Conservation (phyloP, 2,888 invertebrate genomes). For the Limnephilus auricula region DNA sequence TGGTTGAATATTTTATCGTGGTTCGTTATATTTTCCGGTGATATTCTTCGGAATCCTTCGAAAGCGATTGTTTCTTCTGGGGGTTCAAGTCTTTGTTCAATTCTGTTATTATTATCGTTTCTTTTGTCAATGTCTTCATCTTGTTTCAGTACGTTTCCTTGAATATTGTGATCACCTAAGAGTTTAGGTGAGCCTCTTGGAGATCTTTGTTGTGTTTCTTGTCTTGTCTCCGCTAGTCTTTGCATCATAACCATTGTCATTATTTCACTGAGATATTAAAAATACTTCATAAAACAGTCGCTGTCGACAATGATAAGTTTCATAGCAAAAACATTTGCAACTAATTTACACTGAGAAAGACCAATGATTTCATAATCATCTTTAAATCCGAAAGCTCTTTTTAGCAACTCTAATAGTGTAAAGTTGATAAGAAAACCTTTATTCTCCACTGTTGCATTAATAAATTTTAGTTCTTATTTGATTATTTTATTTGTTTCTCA, state of each 20-base stretch:
- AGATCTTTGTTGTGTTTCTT: conserved; percentile 59
- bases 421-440: background rate
- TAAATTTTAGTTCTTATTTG: background rate
- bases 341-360: background rate
- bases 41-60: conserved; percentile 63
- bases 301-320: background rate
- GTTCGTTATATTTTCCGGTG: conserved; percentile 54
- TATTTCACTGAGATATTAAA: conserved; percentile 66
- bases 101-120: conserved; percentile 61
- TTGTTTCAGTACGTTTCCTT: conserved; percentile 18
- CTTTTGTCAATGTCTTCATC: conserved; percentile 51
- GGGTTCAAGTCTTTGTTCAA: conserved; percentile 55
- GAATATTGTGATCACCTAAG: conserved; percentile 46
- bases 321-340: background rate
- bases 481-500: background rate
- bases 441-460: background rate
- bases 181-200: conserved; percentile 60
- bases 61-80: conserved; percentile 59
- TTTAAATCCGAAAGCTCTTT: background rate
- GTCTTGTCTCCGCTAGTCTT: conserved; percentile 70
- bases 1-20: conserved; percentile 55
- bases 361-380: background rate
- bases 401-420: background rate
- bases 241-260: conserved; percentile 77
- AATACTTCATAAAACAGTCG: background rate